These are phyloP conservation scores for Steatocranus sp. DNA, from an alignment of 2,797 vertebrate species.

Conservation along the genomic window DNA sequence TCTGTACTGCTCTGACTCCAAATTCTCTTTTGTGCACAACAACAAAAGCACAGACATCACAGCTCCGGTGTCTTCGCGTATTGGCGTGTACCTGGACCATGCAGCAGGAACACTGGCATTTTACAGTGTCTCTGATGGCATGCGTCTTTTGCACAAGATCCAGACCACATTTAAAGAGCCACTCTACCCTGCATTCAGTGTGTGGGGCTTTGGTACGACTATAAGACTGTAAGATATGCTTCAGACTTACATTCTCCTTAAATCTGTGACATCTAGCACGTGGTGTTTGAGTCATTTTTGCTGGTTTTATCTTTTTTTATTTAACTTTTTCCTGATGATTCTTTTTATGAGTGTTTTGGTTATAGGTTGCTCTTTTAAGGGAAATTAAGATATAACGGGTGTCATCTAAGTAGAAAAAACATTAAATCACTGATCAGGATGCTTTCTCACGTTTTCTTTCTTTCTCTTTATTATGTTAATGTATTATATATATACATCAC, in stretches of 20 bases:
- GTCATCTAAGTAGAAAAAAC: background rate
- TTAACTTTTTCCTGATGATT: background rate
- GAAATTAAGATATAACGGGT: background rate
- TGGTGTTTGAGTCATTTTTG: background rate
- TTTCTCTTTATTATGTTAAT: background rate
- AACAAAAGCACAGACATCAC: constrained; percentile 68
- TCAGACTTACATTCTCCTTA: background rate
- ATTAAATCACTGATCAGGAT: background rate
- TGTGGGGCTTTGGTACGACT: constrained; percentile 76
- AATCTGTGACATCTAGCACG: background rate
- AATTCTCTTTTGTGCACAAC: constrained; percentile 75
- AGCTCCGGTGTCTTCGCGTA: constrained; percentile 53
- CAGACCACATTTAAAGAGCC: constrained; percentile 74
- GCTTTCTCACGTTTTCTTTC: background rate
- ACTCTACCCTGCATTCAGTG: constrained; percentile 78
- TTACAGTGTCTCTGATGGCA: constrained; percentile 73
- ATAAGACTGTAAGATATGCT: constrained; percentile 51
- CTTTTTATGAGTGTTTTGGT: background rate
- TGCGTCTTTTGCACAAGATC: constrained; percentile 75
- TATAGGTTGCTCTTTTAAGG: background rate
- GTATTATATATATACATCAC: background rate
- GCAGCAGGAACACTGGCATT: constrained; percentile 68
- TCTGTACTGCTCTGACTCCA: constrained; percentile 77
- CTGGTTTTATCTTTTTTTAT: background rate
- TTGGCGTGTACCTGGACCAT: constrained; percentile 78